These are phyloP conservation scores for Dipodomys ordii DNA, from an alignment of 2,113 vertebrate genomes.

Conservation along the genomic window DNA sequence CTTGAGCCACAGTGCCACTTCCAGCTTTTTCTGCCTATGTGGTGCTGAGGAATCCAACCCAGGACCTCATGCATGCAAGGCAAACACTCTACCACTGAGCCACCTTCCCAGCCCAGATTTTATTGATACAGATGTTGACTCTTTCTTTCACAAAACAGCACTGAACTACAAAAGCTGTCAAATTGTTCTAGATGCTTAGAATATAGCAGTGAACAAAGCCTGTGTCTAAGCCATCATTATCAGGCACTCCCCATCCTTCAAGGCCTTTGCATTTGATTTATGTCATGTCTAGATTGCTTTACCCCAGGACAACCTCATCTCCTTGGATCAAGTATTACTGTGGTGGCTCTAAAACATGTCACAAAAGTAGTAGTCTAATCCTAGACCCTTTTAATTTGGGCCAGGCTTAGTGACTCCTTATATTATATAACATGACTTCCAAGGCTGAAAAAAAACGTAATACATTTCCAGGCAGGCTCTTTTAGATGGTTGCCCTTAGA, in stretches of 20 bases:
- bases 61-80: too few species aligned
- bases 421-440: neutral
- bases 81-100: too few species aligned
- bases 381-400: neutral
- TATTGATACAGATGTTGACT: neutral
- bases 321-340: conserved; percentile 21
- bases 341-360: conserved; percentile 7
- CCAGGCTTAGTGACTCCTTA: neutral
- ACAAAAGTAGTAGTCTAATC: neutral
- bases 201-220: neutral
- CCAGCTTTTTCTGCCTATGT: too few species aligned
- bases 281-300: neutral
- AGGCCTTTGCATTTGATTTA: conserved; percentile 47
- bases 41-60: too few species aligned
- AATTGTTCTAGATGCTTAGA: neutral
- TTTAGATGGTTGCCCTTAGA: neutral
- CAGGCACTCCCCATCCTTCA: neutral
- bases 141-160: conserved; percentile 8
- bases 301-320: neutral
- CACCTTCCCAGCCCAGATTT: too few species aligned
- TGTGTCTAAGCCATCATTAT: neutral
- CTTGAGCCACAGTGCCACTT: too few species aligned
- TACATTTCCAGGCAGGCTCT: neutral
- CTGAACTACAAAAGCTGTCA: neutral
- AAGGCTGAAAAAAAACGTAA: neutral